Percentiles rank a stretch among this genome's conserved stretches.
These are phyloP conservation scores for Phalacrocorax brasilianus DNA, from an alignment of 2,113 vertebrate genomes.

Conservation along the genomic window DNA sequence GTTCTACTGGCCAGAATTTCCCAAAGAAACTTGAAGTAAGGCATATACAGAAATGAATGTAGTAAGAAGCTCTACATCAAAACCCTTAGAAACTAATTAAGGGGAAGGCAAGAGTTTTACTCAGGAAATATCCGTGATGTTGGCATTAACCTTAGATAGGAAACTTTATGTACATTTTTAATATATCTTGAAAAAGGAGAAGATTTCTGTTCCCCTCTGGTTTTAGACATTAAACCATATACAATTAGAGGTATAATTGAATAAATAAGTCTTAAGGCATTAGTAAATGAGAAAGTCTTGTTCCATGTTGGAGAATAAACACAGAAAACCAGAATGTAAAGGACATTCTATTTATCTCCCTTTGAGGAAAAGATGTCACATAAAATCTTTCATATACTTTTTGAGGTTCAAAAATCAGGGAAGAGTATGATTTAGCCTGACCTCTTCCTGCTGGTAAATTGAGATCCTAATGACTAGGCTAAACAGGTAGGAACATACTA, in stretches of 20 bases:
- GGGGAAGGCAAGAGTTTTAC: not conserved
- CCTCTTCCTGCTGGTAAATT: not conserved
- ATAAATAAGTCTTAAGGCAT: not conserved
- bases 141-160: not conserved
- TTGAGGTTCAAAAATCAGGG: not conserved
- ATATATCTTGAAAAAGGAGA: not conserved
- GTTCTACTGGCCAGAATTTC: not conserved
- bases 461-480: not conserved
- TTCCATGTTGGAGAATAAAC: not conserved
- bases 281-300: not conserved
- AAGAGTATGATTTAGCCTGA: not conserved
- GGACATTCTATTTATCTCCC: not conserved
- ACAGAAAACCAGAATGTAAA: not conserved
- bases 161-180: not conserved
- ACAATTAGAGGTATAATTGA: not conserved
- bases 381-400: not conserved
- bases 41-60: not conserved
- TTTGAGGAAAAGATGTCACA: not conserved
- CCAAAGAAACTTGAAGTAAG: not conserved
- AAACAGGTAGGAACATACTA: not conserved
- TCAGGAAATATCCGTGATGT: not conserved
- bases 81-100: not conserved
- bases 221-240: not conserved
- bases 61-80: not conserved
- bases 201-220: not conserved